phyloP scores from a whole-genome alignment of 2,797 vertebrate species.

The Cynopterus sphinx region DNA sequence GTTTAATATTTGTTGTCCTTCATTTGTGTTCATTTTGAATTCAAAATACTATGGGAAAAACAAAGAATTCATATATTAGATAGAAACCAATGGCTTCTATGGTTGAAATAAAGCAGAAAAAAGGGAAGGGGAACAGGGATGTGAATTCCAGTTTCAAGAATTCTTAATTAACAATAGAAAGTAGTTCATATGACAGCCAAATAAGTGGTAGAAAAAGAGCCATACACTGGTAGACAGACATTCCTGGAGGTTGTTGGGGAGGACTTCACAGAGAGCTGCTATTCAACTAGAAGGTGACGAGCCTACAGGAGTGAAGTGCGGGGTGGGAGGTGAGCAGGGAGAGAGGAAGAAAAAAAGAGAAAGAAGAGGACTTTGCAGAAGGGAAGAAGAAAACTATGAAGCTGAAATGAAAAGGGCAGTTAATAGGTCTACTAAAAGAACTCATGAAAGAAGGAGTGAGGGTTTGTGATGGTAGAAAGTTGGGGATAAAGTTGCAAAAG shows the following conservation, averaged over 20 bases:
- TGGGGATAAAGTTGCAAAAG: background rate
- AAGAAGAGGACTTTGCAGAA: background rate
- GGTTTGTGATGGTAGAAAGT: background rate
- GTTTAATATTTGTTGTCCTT: conserved; percentile 5
- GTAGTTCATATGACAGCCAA: background rate
- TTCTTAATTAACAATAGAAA: background rate
- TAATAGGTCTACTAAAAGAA: background rate
- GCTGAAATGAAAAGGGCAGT: background rate
- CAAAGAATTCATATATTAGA: background rate
- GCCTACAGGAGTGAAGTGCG: background rate
- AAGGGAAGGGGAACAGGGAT: rapidly evolving
- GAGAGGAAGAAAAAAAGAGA: background rate
- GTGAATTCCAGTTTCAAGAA: background rate
- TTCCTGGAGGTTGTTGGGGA: background rate
- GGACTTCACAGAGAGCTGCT: background rate
- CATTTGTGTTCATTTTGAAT: background rate
- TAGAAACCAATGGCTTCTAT: background rate
- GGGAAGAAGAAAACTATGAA: background rate
- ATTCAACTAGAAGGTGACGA: background rate
- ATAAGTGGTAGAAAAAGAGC: background rate
- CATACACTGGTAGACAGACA: background rate
- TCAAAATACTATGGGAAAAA: background rate
- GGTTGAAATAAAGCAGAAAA: conserved; percentile 3
- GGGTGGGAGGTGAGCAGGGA: background rate
- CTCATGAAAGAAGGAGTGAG: background rate